These are phyloP conservation scores for Pelobates cultripes DNA, from an alignment of 2,797 vertebrate species.

Conservation along the genomic window DNA sequence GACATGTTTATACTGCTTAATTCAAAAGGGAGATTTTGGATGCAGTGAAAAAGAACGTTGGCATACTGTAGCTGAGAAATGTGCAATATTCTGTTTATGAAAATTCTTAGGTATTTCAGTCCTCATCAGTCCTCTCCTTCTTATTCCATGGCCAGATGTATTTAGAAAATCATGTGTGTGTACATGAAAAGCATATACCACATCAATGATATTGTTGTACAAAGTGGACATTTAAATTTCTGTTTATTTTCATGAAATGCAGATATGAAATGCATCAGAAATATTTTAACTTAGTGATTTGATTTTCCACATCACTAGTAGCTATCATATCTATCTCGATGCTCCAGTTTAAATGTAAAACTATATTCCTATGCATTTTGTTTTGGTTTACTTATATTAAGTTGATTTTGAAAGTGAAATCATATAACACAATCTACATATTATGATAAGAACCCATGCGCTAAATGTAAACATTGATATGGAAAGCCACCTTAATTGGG, in stretches of 20 bases:
- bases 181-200: conserved; percentile 17
- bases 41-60: conserved; percentile 5
- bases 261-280: background rate
- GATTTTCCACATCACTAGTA: background rate
- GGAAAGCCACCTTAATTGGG: background rate
- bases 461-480: too few species aligned
- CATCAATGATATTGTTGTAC: background rate
- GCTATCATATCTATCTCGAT: background rate
- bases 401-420: background rate
- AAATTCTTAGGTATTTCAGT: background rate
- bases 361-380: background rate
- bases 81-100: conserved; percentile 28
- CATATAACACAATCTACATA: too few species aligned
- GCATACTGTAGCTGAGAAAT: conserved; percentile 15
- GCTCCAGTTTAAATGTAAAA: background rate
- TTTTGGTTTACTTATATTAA: background rate
- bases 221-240: background rate
- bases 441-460: too few species aligned
- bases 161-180: conserved; percentile 10
- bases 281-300: background rate
- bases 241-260: background rate
- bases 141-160: conserved; percentile 3
- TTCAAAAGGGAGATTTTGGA: conserved; percentile 29
- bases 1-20: conserved; percentile 46
- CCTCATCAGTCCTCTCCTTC: background rate